Percentiles rank a stretch among this genome's conserved stretches.
phyloP scores from a whole-genome alignment of 2,888 invertebrate genomes.

The Adelognathus sp. region DNA sequence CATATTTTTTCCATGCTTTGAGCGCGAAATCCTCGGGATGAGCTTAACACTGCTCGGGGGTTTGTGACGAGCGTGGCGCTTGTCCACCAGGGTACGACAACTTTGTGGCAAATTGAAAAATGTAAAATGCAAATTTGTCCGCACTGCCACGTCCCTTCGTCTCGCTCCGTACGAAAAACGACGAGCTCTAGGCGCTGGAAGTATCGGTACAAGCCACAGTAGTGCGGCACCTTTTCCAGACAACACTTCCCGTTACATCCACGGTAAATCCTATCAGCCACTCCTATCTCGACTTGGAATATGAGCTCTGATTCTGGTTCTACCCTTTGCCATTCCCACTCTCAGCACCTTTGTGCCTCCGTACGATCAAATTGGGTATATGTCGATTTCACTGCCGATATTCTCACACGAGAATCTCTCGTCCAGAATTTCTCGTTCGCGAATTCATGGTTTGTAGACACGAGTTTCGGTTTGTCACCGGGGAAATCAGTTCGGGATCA shows the following conservation, averaged over 20 bases:
- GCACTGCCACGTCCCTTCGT: background rate
- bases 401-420: background rate
- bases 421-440: background rate
- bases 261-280: background rate
- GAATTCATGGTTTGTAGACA: background rate
- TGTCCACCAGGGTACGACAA: constrained; percentile 50
- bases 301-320: background rate
- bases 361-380: too few relatives aligned
- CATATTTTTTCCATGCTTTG: constrained; percentile 33
- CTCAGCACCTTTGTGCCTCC: background rate
- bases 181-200: too few relatives aligned
- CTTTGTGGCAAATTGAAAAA: constrained; percentile 70
- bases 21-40: constrained; percentile 63
- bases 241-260: background rate
- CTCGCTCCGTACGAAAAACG: background rate
- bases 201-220: too few relatives aligned
- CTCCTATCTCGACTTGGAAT: background rate
- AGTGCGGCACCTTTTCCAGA: too few relatives aligned
- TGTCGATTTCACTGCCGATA: background rate
- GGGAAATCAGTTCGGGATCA: constrained; percentile 35
- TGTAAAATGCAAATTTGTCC: constrained; percentile 70
- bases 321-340: background rate
- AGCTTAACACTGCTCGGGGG: constrained; percentile 28
- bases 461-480: constrained; percentile 20
- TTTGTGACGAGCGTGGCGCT: constrained; percentile 24